Evolutionary conservation across 2,888 invertebrate species (phyloP).

Genomic region (Pterobdella sp.): DNA sequence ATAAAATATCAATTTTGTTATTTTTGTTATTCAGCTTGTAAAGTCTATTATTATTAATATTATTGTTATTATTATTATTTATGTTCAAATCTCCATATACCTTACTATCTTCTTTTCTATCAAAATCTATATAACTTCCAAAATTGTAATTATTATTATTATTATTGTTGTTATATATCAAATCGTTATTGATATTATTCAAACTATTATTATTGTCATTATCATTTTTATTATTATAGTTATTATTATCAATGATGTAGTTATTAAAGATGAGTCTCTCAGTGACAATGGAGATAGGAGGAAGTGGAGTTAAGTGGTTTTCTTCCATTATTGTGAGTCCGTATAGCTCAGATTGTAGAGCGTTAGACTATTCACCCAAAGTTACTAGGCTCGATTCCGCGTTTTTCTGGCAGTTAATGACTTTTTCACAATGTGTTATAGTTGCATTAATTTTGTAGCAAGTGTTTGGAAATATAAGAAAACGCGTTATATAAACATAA

Average conservation of each 20-base stretch:
- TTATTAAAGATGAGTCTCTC: slow-evolving; percentile 22
- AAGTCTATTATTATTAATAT: not conserved
- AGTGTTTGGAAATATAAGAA: too few species aligned
- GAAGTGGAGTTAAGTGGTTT: not conserved
- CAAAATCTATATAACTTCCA: too few species aligned
- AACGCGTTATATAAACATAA: too few species aligned
- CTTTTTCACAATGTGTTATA: too few species aligned
- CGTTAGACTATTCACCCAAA: too few species aligned
- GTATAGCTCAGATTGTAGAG: too few species aligned
- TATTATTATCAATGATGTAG: slow-evolving; percentile 11
- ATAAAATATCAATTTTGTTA: too few species aligned
- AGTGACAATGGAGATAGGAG: slow-evolving; percentile 7
- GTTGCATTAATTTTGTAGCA: too few species aligned
- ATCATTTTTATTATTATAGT: not conserved
- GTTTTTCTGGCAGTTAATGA: too few species aligned
- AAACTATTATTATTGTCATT: not conserved
- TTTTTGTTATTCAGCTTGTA: too few species aligned
- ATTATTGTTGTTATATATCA: not conserved
- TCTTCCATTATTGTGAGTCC: too few species aligned
- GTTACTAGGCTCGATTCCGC: too few species aligned
- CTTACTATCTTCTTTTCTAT: not conserved
- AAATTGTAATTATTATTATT: not conserved
- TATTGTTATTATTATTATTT: not conserved
- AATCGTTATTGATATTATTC: not conserved
- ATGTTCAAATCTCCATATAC: not conserved